Percentiles rank a stretch among this genome's conserved stretches.
Conservation (phyloP, 2,888 invertebrate genomes). For the Arenicola marina region DNA sequence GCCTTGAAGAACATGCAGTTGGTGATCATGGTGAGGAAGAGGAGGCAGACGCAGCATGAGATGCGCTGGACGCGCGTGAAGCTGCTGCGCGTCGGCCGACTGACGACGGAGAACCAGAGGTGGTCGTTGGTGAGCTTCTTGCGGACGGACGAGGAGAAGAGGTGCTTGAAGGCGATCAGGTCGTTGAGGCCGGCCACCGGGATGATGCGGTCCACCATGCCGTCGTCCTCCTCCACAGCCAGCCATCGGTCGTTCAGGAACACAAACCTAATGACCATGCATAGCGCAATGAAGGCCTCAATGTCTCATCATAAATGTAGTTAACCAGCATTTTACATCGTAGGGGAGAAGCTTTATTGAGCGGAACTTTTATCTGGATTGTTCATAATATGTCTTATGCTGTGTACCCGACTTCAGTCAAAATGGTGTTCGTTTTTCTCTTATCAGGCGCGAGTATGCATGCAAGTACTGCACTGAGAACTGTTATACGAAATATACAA, state of each 20-base stretch:
- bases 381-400: too few species aligned
- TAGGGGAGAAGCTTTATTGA: too few species aligned
- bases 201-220: slow-evolving; percentile 57
- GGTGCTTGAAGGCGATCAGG: slow-evolving; percentile 54
- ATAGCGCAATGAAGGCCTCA: too few species aligned
- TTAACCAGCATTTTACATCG: too few species aligned
- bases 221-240: slow-evolving; percentile 59
- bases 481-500: too few species aligned
- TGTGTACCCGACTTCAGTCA: too few species aligned
- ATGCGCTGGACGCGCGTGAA: slow-evolving; percentile 61
- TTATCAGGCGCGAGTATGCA: too few species aligned
- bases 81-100: slow-evolving; percentile 54
- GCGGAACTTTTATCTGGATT: too few species aligned
- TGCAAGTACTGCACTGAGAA: too few species aligned
- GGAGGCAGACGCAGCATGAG: slow-evolving; percentile 57
- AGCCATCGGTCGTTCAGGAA: slow-evolving; percentile 59
- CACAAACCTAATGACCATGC: slow-evolving; percentile 52
- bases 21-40: slow-evolving; percentile 61
- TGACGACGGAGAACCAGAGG: slow-evolving; percentile 60
- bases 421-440: too few species aligned
- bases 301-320: too few species aligned
- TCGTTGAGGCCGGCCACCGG: slow-evolving; percentile 58
- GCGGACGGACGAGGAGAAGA: slow-evolving; percentile 49
- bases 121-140: slow-evolving; percentile 61
- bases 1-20: slow-evolving; percentile 61